Evolutionary conservation across 2,797 vertebrate genomes (phyloP).

Genomic region (Tenualosa ilisha): DNA sequence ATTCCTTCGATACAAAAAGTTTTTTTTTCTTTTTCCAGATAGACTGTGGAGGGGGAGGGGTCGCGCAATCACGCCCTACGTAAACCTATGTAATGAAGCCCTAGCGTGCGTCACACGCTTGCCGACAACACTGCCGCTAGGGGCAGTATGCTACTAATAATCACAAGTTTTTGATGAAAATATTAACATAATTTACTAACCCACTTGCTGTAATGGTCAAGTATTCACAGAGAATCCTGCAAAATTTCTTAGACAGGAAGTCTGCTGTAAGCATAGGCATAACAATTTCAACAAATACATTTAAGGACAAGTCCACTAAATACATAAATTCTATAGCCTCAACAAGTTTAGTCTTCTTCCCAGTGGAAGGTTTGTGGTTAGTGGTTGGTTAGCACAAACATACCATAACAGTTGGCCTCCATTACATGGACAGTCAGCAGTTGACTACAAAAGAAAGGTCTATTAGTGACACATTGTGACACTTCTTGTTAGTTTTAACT

Average conservation of each 20-base stretch:
- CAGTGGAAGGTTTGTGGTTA: no score
- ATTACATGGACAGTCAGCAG: no score
- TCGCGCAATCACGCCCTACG: constrained; percentile 78
- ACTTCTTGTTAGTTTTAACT: no score
- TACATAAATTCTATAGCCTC: no score
- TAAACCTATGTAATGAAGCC: constrained; percentile 51
- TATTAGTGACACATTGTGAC: no score
- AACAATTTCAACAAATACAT: neutral
- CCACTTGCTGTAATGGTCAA: neutral
- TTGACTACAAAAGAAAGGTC: no score
- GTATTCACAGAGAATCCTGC: neutral
- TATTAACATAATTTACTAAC: neutral
- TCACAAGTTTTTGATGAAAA: constrained; percentile 1
- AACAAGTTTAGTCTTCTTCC: no score
- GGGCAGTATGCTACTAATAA: constrained; percentile 54
- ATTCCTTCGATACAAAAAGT: constrained; percentile 93
- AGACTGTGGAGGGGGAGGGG: constrained; percentile 78
- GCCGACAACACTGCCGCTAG: constrained; percentile 36
- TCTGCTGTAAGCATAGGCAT: neutral
- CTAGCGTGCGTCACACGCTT: constrained; percentile 46
- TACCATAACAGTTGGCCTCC: no score
- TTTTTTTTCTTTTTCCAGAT: constrained; percentile 82
- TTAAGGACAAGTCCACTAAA: neutral
- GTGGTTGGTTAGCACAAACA: no score
- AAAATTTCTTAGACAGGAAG: neutral